Evolutionary conservation across 1,140 invertebrate species (phyloP).

Genomic region (Saccostrea echinata): DNA sequence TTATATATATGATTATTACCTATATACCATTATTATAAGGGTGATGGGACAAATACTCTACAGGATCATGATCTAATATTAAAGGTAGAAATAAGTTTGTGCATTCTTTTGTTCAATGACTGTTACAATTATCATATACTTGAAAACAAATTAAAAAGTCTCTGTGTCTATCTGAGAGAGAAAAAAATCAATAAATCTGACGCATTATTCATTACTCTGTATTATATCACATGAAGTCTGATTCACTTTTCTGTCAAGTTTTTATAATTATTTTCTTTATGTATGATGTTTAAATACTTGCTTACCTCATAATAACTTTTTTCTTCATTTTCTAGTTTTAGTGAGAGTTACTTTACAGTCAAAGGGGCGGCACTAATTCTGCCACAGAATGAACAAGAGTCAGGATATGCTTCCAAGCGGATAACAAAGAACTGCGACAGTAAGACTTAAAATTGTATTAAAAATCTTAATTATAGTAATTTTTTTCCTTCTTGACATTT

Average conservation of each 20-base stretch:
- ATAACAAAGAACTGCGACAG: constrained; percentile 73
- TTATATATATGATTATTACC: not conserved
- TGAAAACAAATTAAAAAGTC: not conserved
- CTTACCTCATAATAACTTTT: not conserved
- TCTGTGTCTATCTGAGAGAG: not conserved
- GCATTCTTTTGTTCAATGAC: not conserved
- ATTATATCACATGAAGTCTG: not conserved
- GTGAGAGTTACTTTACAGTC: constrained; percentile 97
- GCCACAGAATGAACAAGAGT: constrained; percentile 83
- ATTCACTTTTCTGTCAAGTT: not conserved
- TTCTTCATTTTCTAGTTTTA: constrained; percentile 83
- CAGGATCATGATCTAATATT: not conserved
- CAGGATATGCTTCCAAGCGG: constrained; percentile 68
- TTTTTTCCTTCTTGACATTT: not conserved
- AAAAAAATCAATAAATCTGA: not conserved
- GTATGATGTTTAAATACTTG: not conserved
- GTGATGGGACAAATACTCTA: not conserved
- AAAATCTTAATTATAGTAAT: not conserved
- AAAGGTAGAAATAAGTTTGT: not conserved
- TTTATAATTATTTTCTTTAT: not conserved
- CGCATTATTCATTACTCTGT: not conserved
- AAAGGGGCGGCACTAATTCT: constrained; percentile 95
- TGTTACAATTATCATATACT: not conserved
- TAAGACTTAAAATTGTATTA: constrained; percentile 10
- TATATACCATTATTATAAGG: not conserved